Evolutionary conservation across 2,113 vertebrate genomes (phyloP), one percentile per base, ranked within the genome.

Genomic region (Spea bombifrons): DNA sequence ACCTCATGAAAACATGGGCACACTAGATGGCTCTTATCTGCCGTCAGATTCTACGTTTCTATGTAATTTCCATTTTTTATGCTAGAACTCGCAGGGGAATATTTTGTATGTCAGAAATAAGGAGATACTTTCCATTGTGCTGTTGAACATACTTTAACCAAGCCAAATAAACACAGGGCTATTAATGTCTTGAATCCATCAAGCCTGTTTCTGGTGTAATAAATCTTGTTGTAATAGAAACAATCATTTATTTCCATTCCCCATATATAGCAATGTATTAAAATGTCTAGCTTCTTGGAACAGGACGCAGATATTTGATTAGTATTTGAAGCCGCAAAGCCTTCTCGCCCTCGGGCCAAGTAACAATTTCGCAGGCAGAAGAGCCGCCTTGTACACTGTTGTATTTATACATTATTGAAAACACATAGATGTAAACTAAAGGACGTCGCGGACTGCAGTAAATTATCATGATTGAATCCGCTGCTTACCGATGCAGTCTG

Each of bases 271-370:
- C 43, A 59, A 49, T 70, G 16, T 44, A 8, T 46, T 12, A 46
- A 67, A 45, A 67, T 15, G 7, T n/a, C 50, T n/a, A 52, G 30
- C 5, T 76, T 49, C 61, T 49, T 49, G 63, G 49, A 44, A 68
- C 5, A 65, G 45, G 17, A 3, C 55, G 4, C 50, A 16, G 47
- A 6, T 74, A 8, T 46, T 10, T 3, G 1, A 17, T 86, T 59
- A 85, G 79, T 71, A 78, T 63, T 45, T 30, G n/a, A 64, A 7
- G n/a, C 30, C 4, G 17, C 61, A 64, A 9, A 59, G n/a, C 13
- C 7, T 64, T 64, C 30, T 10, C 16, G 30, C 61, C 61, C 61
- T 64, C n/a, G 5, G 30, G 61, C 61, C 61, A 64, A 64, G 30
- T 64, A 17, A 16, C 61, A 30, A 64, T 30, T 64, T 64, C n/a